Evolutionary conservation across 37 sponge, comb jelly and placozoan species (phyloP), one percentile per base, ranked within the genome.

Genomic region (Cliona cf. orientalis): DNA sequence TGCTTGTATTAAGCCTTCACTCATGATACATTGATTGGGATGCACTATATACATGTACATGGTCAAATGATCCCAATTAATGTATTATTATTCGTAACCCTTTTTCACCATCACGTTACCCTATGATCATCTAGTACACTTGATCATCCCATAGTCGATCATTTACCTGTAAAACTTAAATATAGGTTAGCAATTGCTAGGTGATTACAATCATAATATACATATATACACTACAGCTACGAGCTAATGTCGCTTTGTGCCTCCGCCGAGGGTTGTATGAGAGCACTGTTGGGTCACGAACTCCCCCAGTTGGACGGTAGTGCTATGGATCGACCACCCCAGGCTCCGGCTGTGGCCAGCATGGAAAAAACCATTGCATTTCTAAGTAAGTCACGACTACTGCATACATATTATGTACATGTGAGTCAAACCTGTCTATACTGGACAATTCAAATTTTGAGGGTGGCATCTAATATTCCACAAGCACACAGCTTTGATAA

Each of bases 171-270:
- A n/a, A n/a, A n/a, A n/a, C n/a, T n/a, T n/a, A n/a, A n/a, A n/a
- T n/a, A n/a, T n/a, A n/a, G n/a, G n/a, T n/a, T n/a, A n/a, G n/a
- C n/a, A n/a, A n/a, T n/a, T n/a, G n/a, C n/a, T n/a, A n/a, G n/a
- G n/a, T n/a, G n/a, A n/a, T n/a, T n/a, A n/a, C n/a, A n/a, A n/a
- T n/a, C n/a, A n/a, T n/a, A n/a, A n/a, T n/a, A n/a, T n/a, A n/a
- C n/a, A n/a, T n/a, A n/a, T n/a, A n/a, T n/a, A n/a, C n/a, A n/a
- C n/a, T n/a, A n/a, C n/a, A 93, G 94, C 38, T 91, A 91, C 63
- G 95, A 96, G 82, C 70, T 96, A 42, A 80, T 82, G 71, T 79
- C 94, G 3, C 75, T 96, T 29, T 96, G 94, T 87, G 84, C 82
- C 33, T 89, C 93, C 5, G 79, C 94, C 37, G 97, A 96, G 65